Evolutionary conservation across 2,113 vertebrate species (phyloP).

Genomic region (Onychorhynchus coronatus): DNA sequence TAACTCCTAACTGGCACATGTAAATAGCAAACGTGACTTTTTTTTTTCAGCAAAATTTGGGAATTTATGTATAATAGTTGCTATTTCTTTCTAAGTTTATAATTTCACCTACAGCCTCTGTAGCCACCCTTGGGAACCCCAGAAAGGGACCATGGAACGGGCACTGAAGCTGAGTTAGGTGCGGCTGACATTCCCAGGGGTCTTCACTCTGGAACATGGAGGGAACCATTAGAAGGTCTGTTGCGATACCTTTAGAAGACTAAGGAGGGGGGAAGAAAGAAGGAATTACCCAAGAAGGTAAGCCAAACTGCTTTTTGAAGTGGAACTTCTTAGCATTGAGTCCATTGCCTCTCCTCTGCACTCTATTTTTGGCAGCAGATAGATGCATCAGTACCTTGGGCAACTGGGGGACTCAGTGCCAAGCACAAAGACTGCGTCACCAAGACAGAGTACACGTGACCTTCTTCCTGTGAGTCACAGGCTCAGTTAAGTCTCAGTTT

Average conservation of each 20-base stretch:
- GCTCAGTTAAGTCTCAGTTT: background rate
- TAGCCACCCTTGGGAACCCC: background rate
- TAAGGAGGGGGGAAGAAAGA: background rate
- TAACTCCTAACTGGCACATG: background rate
- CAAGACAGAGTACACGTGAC: rapidly evolving
- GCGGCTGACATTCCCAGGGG: background rate
- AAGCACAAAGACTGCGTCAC: background rate
- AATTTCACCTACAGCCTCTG: background rate
- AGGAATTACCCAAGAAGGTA: background rate
- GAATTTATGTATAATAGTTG: background rate
- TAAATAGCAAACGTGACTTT: background rate
- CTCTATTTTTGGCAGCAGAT: background rate
- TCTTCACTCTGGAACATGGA: background rate
- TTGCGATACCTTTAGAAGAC: background rate
- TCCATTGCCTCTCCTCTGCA: background rate
- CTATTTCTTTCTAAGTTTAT: background rate
- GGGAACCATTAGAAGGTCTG: background rate
- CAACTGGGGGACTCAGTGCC: background rate
- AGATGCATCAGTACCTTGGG: background rate
- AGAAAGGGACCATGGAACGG: background rate
- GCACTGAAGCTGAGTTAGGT: background rate
- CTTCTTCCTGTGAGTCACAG: background rate
- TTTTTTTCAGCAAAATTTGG: background rate
- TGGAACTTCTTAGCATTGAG: background rate
- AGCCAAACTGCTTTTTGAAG: background rate